Evolutionary conservation across 2,888 invertebrate species (phyloP).

Genomic region (Syritta pipiens): DNA sequence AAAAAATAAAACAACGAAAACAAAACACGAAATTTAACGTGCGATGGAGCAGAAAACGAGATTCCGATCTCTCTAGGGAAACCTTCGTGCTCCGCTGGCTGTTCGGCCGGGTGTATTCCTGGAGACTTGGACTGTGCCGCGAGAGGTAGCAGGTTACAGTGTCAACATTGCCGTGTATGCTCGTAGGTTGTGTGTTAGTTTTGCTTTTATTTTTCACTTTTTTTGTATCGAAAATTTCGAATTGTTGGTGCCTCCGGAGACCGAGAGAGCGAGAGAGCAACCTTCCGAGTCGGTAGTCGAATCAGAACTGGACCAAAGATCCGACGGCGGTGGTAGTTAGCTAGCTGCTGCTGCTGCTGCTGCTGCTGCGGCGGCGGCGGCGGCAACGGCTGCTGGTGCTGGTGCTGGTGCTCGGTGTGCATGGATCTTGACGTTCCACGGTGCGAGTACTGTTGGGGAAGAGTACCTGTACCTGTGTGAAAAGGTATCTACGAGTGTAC

Average conservation of each 20-base stretch:
- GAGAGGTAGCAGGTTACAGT: slow-evolving; percentile 60
- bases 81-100: slow-evolving; percentile 48
- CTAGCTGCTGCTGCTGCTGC: slow-evolving; percentile 29
- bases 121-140: slow-evolving; percentile 24
- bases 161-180: slow-evolving; percentile 56
- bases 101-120: slow-evolving; percentile 2
- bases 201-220: slow-evolving; percentile 8
- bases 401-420: no score
- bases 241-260: slow-evolving; percentile 13
- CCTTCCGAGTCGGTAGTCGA: slow-evolving; percentile 69
- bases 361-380: background rate
- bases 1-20: slow-evolving; percentile 41
- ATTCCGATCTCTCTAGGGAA: slow-evolving; percentile 65
- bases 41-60: slow-evolving; percentile 67
- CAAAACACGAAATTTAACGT: slow-evolving; percentile 63
- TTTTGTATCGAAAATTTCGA: background rate
- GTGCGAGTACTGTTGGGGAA: no score
- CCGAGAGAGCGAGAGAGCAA: slow-evolving; percentile 53
- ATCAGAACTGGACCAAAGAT: slow-evolving; percentile 69
- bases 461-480: no score
- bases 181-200: slow-evolving; percentile 16
- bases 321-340: slow-evolving; percentile 61
- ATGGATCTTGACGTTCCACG: no score
- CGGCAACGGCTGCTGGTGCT: background rate
- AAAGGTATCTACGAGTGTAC: no score